Base-by-base conservation (phyloP, 35 echinoderm and acorn worm species). In the Nesometra sesokonis region DNA sequence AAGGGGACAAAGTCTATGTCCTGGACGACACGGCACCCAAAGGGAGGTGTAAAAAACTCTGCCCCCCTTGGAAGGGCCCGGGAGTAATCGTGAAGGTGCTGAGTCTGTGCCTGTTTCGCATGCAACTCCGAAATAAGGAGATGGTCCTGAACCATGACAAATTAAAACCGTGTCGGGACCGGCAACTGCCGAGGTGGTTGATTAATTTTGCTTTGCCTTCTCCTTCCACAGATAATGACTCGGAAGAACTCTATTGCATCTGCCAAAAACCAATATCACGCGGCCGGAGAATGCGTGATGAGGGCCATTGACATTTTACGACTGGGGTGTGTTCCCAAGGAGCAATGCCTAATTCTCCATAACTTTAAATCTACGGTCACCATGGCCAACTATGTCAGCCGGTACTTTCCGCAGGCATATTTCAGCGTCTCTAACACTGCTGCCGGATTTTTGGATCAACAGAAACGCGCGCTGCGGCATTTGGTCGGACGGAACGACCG, bases 11-110 rank as follows among this genome's bases (percentile, higher is more conserved):
- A 13, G 88, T 93, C 0, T 93, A 90, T 78, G 13, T 93, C 40
- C 35, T 93, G 21, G 87, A 93, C 30, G 23, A n/a, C 7, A 35
- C 35, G 5, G 5, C 77, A 29, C 46, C 34, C 2, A 88, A 92
- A 80, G 86, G 37, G 0, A 83, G 89, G 39, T 46, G 91, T 76
- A 88, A 84, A 35, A 89, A 89, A 37, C 35, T 93, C 17, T 47
- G 76, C 33, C 52, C 52, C 23, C 89, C 89, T 3, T 86, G 91
- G 91, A 93, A 88, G 33, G 91, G 91, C 11, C 91, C 82, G n/a
- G 86, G 40, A n/a, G 31, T 93, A 32, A 93, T 93, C 33, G 57
- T 80, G 0, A 17, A 85, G 32, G 78, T 33, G 36, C 2, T 84
- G 1, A 80, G 86, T 13, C 91, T 84, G 11, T 93, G 85, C 21